Evolutionary conservation across 2,797 vertebrate species (phyloP).

Genomic region (Tolypeutes matacus): DNA sequence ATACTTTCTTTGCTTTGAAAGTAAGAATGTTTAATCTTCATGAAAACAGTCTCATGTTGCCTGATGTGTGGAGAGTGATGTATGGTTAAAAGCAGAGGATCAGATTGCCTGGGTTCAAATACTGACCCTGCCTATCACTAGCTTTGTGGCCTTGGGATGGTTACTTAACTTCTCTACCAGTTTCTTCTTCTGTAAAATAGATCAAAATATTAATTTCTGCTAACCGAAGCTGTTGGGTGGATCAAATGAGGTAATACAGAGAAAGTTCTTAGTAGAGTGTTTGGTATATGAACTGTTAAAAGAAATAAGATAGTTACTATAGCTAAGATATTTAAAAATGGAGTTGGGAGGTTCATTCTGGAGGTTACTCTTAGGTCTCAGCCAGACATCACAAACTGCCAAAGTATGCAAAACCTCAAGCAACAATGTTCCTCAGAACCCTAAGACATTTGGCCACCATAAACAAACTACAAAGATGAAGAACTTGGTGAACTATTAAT

Average conservation of each 20-base stretch:
- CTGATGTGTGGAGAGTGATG: neutral
- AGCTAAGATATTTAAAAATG: no score
- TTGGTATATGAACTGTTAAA: neutral
- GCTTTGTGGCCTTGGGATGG: neutral
- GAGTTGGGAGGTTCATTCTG: no score
- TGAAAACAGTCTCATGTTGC: neutral
- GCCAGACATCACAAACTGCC: no score
- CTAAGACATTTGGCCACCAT: no score
- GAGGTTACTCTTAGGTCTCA: no score
- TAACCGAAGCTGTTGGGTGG: neutral
- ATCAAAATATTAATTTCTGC: neutral
- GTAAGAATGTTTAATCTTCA: neutral
- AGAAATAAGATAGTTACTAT: no score
- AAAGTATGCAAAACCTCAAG: no score
- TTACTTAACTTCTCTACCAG: neutral
- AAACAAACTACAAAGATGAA: no score
- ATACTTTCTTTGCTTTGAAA: conserved; percentile 17
- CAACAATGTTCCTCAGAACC: no score
- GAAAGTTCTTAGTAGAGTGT: neutral
- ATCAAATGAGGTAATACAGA: neutral
- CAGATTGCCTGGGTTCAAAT: neutral
- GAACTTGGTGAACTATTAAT: no score
- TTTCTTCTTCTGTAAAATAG: neutral
- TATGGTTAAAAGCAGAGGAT: neutral
- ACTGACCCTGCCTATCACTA: neutral